These are phyloP conservation scores for Clostera curtula DNA, from an alignment of 2,888 invertebrate genomes.

Conservation along the genomic window DNA sequence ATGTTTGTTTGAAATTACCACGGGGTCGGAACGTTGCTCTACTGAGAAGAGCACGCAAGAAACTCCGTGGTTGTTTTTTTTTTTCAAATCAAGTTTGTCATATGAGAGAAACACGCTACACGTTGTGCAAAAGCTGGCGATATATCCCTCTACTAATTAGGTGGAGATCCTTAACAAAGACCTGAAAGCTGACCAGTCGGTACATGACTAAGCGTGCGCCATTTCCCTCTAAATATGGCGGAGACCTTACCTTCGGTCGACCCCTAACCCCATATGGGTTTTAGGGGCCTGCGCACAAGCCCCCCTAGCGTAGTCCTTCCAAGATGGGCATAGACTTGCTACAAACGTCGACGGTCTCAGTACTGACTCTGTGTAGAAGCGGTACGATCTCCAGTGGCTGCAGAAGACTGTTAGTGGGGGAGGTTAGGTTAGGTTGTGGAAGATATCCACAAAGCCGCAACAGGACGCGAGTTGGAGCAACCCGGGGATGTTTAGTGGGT, in stretches of 20 bases:
- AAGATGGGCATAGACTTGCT: conserved; percentile 61
- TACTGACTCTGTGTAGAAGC: conserved; percentile 76
- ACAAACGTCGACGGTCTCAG: conserved; percentile 62
- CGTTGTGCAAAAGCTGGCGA: too few species aligned
- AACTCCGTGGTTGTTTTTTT: too few species aligned
- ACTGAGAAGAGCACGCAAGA: too few species aligned
- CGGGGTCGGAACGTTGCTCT: too few species aligned
- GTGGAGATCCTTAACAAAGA: too few species aligned
- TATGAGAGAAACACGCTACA: too few species aligned
- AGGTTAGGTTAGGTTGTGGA: conserved; percentile 7
- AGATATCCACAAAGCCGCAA: background rate
- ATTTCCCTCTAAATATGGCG: background rate
- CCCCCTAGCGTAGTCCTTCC: conserved; percentile 58
- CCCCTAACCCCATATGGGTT: conserved; percentile 66
- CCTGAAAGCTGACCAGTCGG: too few species aligned
- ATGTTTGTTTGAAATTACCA: too few species aligned
- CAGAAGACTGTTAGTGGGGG: conserved; percentile 71
- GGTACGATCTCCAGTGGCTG: conserved; percentile 79
- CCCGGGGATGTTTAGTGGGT: background rate
- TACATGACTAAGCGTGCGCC: too few species aligned
- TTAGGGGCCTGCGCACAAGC: conserved; percentile 43
- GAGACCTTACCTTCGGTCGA: conserved; percentile 55
- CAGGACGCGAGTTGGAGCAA: background rate
- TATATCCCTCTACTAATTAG: too few species aligned
- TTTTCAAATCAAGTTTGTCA: too few species aligned